Percentiles rank a stretch among this genome's conserved stretches.
These are phyloP conservation scores for Petrocephalus sullivani DNA, from an alignment of 2,797 vertebrate genomes.

Conservation along the genomic window DNA sequence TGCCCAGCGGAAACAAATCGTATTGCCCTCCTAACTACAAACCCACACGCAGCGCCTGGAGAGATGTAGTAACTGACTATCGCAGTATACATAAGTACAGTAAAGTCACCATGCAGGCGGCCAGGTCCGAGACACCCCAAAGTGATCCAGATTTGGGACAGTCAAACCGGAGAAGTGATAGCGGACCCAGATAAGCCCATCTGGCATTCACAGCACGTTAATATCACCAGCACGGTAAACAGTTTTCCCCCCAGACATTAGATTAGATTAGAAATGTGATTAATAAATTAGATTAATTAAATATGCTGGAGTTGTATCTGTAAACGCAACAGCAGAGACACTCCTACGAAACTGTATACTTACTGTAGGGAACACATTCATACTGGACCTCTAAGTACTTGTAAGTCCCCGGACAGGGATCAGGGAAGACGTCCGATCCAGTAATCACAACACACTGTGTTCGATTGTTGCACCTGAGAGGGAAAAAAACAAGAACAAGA, in stretches of 20 bases:
- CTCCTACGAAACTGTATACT: conserved; percentile 63
- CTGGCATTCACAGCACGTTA: not conserved
- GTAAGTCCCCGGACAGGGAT: conserved; percentile 98
- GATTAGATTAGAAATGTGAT: too few species aligned
- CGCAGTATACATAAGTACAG: not conserved
- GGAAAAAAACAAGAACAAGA: conserved; percentile 34
- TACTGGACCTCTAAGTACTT: conserved; percentile 99
- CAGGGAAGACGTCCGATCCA: conserved; percentile 97
- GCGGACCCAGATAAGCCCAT: not conserved
- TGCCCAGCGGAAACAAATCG: not conserved
- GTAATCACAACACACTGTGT: conserved; percentile 98
- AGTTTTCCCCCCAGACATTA: not conserved
- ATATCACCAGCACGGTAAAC: not conserved
- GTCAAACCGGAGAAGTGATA: not conserved
- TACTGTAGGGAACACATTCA: conserved; percentile 99
- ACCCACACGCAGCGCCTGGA: conserved; percentile 9
- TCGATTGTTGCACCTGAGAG: conserved; percentile 95
- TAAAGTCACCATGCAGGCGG: not conserved
- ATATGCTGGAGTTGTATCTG: not conserved
- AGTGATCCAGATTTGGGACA: not conserved
- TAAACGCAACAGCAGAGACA: not conserved
- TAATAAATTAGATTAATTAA: not conserved
- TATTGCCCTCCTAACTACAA: conserved; percentile 19
- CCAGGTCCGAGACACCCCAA: not conserved
- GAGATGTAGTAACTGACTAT: not conserved